Conservation (phyloP, 2,888 invertebrate species). For the Hedychridium roseum region DNA sequence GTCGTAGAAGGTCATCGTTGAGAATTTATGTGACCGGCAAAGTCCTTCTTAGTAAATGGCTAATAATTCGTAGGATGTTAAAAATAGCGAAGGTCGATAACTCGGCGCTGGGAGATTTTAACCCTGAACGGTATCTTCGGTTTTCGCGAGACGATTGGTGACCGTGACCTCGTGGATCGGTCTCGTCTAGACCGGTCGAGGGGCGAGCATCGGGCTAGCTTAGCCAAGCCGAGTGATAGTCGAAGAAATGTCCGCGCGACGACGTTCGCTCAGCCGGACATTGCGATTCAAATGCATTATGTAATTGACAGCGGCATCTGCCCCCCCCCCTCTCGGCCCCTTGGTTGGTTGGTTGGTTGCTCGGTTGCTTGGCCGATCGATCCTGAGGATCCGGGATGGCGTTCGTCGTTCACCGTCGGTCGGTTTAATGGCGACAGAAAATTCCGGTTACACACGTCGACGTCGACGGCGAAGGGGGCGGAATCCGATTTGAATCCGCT, state of each 20-base stretch:
- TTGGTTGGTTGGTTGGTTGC: too few relatives aligned
- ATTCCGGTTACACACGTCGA: constrained; percentile 18
- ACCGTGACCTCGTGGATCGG: constrained; percentile 43
- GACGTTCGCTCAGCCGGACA: constrained; percentile 6
- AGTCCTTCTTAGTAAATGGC: too few relatives aligned
- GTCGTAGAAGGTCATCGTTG: too few relatives aligned
- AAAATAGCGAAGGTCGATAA: too few relatives aligned
- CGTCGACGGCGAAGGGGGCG: constrained; percentile 21
- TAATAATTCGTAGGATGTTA: too few relatives aligned
- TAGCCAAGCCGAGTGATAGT: constrained; percentile 7
- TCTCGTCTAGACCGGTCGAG: constrained; percentile 8
- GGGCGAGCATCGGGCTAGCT: constrained; percentile 23
- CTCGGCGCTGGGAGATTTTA: not conserved
- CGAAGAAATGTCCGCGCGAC: constrained; percentile 9
- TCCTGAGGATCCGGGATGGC: too few relatives aligned
- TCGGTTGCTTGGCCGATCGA: too few relatives aligned
- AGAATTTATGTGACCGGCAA: too few relatives aligned
- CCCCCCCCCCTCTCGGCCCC: too few relatives aligned
- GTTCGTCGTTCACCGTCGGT: constrained; percentile 21
- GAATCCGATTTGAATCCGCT: constrained; percentile 46
- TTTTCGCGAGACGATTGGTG: constrained; percentile 20
- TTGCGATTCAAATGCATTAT: constrained; percentile 25
- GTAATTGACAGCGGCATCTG: constrained; percentile 20
- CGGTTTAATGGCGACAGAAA: too few relatives aligned
- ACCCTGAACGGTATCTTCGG: not conserved